Evolutionary conservation across 2,113 vertebrate genomes (phyloP).

Genomic region (Melospiza melodia): DNA sequence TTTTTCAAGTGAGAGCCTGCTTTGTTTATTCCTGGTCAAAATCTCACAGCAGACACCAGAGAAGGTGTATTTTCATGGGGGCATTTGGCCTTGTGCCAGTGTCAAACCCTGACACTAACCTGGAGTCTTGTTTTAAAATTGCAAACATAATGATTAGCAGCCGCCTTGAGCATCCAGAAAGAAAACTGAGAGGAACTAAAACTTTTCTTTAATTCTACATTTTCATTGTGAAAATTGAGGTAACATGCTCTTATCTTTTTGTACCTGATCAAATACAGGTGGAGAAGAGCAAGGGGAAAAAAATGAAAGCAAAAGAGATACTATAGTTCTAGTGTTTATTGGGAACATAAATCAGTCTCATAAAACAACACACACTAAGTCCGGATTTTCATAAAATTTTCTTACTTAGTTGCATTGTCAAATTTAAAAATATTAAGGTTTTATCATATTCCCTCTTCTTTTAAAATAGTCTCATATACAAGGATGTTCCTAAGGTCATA

Average conservation of each 20-base stretch:
- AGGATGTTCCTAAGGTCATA: neutral
- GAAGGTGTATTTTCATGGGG: too few relatives aligned
- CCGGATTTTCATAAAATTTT: neutral
- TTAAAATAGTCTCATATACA: neutral
- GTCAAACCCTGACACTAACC: constrained; percentile 22
- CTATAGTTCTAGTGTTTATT: neutral
- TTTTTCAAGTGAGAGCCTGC: too few relatives aligned
- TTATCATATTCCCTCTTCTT: neutral
- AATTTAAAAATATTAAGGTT: neutral
- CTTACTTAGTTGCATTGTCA: neutral
- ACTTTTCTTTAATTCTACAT: constrained; percentile 60
- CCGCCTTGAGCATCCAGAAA: constrained; percentile 7
- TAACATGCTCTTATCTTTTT: constrained; percentile 41
- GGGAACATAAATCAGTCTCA: neutral
- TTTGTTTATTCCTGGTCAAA: too few relatives aligned
- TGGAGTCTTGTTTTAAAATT: constrained; percentile 67
- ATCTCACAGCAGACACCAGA: too few relatives aligned
- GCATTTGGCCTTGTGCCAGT: too few relatives aligned
- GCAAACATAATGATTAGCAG: constrained; percentile 73
- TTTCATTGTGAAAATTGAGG: constrained; percentile 46
- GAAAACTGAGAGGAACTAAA: constrained; percentile 33
- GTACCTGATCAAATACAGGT: constrained; percentile 61
- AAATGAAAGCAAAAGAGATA: constrained; percentile 17
- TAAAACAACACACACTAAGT: neutral
- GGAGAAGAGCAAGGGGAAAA: neutral